Conservation (phyloP, 2,113 vertebrate genomes). For the Dissostichus mawsoni region DNA sequence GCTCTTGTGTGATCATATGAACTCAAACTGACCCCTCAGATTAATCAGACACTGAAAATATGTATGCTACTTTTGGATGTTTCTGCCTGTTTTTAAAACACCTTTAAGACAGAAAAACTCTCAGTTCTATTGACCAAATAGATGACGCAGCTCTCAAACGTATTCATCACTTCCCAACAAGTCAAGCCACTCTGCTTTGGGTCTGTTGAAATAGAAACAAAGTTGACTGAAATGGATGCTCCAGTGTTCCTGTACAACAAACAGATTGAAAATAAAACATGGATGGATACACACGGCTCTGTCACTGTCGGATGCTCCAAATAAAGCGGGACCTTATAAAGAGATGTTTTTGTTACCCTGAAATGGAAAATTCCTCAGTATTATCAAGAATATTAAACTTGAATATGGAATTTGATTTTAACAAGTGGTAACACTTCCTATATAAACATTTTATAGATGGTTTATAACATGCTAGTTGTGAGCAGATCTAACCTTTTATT, state of each 20-base stretch:
- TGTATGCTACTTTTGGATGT: neutral
- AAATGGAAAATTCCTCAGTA: neutral
- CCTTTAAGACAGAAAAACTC: conserved; percentile 10
- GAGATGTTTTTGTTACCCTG: conserved; percentile 18
- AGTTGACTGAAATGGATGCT: conserved; percentile 35
- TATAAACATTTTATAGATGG: neutral
- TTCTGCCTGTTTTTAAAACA: conserved; percentile 16
- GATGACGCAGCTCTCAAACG: conserved; percentile 35
- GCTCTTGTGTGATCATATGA: neutral
- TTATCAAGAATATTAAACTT: neutral
- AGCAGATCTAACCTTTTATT: neutral
- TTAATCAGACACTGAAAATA: neutral
- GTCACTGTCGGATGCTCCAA: conserved; percentile 16
- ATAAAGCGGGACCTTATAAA: conserved; percentile 17
- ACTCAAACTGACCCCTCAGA: neutral
- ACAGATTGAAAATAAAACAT: conserved; percentile 46
- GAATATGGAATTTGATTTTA: neutral
- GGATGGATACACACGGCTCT: conserved; percentile 35
- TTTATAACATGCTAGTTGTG: neutral
- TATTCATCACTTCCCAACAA: conserved; percentile 43
- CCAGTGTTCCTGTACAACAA: conserved; percentile 55
- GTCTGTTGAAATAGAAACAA: conserved; percentile 49
- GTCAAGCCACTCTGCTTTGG: conserved; percentile 29
- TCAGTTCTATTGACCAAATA: conserved; percentile 25
- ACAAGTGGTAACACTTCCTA: neutral